Conservation (phyloP, 2,797 vertebrate genomes). For the Scleropages formosus region DNA sequence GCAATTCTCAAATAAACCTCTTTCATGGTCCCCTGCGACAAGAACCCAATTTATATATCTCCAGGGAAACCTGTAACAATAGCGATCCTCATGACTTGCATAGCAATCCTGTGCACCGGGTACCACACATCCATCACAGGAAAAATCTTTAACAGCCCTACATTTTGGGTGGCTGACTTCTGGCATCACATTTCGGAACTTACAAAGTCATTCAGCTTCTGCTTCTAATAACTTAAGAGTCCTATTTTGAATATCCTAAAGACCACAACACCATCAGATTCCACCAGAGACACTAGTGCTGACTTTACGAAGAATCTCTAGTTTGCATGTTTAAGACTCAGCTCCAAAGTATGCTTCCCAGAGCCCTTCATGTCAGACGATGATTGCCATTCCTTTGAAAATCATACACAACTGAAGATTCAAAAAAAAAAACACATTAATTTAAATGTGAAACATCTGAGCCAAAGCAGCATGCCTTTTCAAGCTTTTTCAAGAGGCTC, state of each 20-base stretch:
- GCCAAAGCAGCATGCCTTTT: too few relatives aligned
- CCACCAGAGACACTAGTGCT: neutral
- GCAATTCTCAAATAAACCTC: constrained; percentile 21
- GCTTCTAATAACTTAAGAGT: neutral
- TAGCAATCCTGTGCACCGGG: constrained; percentile 4
- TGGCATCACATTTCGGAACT: neutral
- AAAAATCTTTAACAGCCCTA: neutral
- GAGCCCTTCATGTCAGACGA: neutral
- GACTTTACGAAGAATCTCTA: neutral
- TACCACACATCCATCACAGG: constrained; percentile 13
- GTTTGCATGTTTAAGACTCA: neutral
- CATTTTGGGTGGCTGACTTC: neutral
- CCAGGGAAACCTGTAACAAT: constrained; percentile 19
- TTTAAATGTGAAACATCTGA: too few relatives aligned
- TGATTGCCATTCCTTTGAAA: too few relatives aligned
- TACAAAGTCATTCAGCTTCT: constrained; percentile 1
- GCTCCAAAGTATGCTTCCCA: neutral
- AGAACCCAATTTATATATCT: constrained; percentile 15
- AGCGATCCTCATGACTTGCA: constrained; percentile 7
- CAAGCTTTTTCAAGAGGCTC: too few relatives aligned
- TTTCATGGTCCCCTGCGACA: constrained; percentile 10
- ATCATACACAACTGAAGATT: too few relatives aligned
- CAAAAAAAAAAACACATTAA: too few relatives aligned
- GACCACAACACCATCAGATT: neutral
- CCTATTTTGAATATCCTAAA: constrained; percentile 6